Evolutionary conservation across 2,797 vertebrate species (phyloP), one percentile per base, ranked within the genome.

Genomic region (Champsocephalus esox): DNA sequence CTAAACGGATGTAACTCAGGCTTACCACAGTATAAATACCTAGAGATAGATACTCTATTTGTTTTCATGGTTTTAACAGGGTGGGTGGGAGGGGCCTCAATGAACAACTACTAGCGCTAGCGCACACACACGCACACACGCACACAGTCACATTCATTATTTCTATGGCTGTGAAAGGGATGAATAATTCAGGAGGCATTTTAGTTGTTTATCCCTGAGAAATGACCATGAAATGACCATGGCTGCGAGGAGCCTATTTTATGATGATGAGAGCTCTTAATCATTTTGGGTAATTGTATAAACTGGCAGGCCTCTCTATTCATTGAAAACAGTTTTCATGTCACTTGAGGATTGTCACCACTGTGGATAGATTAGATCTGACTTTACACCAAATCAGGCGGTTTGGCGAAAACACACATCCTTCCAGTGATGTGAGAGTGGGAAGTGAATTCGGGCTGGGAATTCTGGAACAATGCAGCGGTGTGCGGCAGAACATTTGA

Each of bases 161-260:
- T 73, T 82, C 62, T 48, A 44, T 63, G 64, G 69, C 61, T 84
- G 75, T 85, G 79, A 82, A 72, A 85, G 58, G 46, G 62, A 86
- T 89, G 78, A 91, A 90, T 91, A 88, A 92, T 91, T 89, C 71
- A 88, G 66, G 61, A 80, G 64, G 44, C 46, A 34, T 85, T 89
- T 81, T 79, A 73, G 73, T 78, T 84, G 89, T 88, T 91, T 88
- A 82, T 87, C 73, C 41, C 55, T 1, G 44, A 79, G 73, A 81
- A 81, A 88, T 84, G 69, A 73, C 81, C 69, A 76, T 79, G 83
- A 80, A 83, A 81, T 79, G 76, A 78, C 87, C 75, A 55, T 72
- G 67, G 67, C 80, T 85, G 62, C 24, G 73, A 74, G 63, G 80
- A 66, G 65, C 48, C 44, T 67, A 24, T 79, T 89, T 90, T 49